phyloP scores from a whole-genome alignment of 2,113 vertebrate genomes.

The Phrynosoma platyrhinos region DNA sequence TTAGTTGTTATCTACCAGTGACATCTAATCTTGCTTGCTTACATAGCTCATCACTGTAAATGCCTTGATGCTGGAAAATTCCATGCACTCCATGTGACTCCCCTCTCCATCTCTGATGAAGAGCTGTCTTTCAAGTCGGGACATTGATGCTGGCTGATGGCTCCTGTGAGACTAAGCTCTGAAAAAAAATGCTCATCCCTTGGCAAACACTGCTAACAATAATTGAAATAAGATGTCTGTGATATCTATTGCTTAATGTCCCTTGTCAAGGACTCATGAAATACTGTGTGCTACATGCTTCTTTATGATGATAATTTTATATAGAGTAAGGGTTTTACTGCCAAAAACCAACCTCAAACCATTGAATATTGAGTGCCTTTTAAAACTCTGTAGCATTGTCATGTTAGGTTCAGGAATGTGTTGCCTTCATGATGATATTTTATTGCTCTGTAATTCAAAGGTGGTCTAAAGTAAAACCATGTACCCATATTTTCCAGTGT shows the following conservation, averaged over 20 bases:
- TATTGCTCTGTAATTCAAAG: neutral
- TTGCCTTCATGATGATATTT: neutral
- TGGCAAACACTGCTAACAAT: constrained; percentile 3
- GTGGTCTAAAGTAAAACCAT: neutral
- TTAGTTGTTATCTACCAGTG: neutral
- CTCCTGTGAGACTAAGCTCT: neutral
- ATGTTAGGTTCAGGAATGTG: neutral
- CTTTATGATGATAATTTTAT: constrained; percentile 10
- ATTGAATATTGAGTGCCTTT: neutral
- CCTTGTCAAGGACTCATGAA: constrained; percentile 12
- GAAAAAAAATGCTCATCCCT: neutral
- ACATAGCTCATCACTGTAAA: neutral
- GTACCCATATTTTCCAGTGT: no score
- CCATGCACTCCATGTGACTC: neutral
- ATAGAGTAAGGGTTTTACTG: neutral
- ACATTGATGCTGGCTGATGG: neutral
- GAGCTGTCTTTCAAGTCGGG: constrained; percentile 4
- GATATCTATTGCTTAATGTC: neutral
- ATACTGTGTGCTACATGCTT: neutral
- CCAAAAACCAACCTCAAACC: neutral
- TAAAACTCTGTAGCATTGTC: neutral
- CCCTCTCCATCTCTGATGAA: neutral
- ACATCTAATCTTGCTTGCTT: neutral
- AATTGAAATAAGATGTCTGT: constrained; percentile 16
- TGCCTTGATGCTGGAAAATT: constrained; percentile 18